Evolutionary conservation across 2,113 vertebrate genomes (phyloP), one percentile per base, ranked within the genome.

Genomic region (Ornithorhynchus anatinus): DNA sequence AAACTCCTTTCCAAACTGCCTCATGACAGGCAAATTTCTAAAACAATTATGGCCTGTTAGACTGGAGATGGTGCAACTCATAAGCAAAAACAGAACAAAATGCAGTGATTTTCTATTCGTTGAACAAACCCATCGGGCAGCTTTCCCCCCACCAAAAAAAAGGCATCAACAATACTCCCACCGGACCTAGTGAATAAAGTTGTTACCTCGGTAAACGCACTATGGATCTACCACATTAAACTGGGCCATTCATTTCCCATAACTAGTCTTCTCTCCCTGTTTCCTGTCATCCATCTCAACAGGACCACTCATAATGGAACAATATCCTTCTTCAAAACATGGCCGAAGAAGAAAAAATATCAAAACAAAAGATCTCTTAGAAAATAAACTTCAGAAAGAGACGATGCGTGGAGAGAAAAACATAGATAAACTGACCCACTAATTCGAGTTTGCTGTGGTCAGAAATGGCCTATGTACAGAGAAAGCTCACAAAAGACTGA

Each of bases 401-500:
- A 78, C 12, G n/a, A 57, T 81, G 56, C 36, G 5, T 12, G 15
- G 61, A 64, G 48, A 80, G 60, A 45, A 10, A 27, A 76, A 79
- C 45, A 65, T 83, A 77, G 83, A 39, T 74, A 82, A 82, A 80
- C 73, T 43, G 45, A 59, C 70, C 33, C 56, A 75, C 8, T 29
- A 60, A 57, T 74, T 83, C 59, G 80, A 76, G 69, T 69, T 69
- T 77, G 62, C 74, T 75, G 22, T 69, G 59, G 44, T 45, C 63
- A 88, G 71, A 62, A 77, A 44, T 68, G 75, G 74, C 10, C 59
- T 60, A 52, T 1, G 25, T 74, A 72, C 40, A 63, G 74, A 73
- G 72, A 69, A 86, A 86, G 68, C 67, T 84, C 75, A 72, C 82
- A 68, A 64, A 52, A 82, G 77, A 86, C 50, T 72, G 84, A 76